phyloP scores from a whole-genome alignment of 2,888 invertebrate species.

The Drosophila ezoana region DNA sequence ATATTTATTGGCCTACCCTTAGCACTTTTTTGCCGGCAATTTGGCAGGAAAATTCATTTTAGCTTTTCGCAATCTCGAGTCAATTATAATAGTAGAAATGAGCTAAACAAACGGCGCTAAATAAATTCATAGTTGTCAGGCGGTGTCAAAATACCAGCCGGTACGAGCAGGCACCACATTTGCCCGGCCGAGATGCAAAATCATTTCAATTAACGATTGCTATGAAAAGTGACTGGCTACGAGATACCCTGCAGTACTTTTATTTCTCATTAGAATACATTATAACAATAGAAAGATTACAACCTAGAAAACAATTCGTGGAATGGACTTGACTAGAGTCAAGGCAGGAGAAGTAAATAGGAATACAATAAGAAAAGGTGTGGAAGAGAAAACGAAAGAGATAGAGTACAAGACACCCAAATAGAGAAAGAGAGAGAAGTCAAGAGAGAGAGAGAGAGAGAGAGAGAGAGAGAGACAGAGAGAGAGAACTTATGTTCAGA shows the following conservation, averaged over 20 bases:
- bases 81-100: conserved; percentile 68
- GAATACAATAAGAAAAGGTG: no score
- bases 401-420: no score
- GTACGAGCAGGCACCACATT: conserved; percentile 53
- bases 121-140: conserved; percentile 63
- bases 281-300: no score
- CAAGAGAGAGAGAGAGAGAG: no score
- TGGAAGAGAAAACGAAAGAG: no score
- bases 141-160: conserved; percentile 68
- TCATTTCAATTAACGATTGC: conserved; percentile 48
- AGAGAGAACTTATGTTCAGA: no score
- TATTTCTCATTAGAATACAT: neutral
- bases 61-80: conserved; percentile 45
- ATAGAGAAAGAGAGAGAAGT: no score
- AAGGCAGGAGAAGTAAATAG: no score
- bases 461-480: no score
- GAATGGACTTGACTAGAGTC: no score
- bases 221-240: neutral
- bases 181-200: conserved; percentile 29
- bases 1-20: conserved; percentile 23
- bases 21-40: conserved; percentile 7
- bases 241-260: conserved; percentile 9
- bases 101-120: conserved; percentile 45
- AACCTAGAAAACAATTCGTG: no score
- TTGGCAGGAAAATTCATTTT: conserved; percentile 34